Evolutionary conservation across 2,888 invertebrate genomes (phyloP), one percentile per base, ranked within the genome.

Genomic region (Oscheius sp.): DNA sequence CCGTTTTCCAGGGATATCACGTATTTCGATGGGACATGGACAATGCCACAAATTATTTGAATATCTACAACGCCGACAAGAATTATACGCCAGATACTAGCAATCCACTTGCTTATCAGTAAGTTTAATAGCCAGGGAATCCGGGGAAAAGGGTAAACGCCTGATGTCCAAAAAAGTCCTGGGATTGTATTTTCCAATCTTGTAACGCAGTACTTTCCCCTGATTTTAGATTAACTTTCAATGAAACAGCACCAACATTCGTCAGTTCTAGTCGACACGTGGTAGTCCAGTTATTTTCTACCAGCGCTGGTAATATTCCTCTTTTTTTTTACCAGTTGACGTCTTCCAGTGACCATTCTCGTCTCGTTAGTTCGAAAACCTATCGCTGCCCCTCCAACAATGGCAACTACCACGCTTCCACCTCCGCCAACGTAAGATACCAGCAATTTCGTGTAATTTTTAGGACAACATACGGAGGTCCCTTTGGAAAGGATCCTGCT

Each of bases 91-190:
- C n/a, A 23, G 27, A 58, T 58, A 27, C 27, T 2, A 13, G 12
- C 18, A 61, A 13, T 61, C 43, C 43, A 12, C 58, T 58, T 9
- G 25, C 27, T 58, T 58, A 25, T 27, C 16, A 29, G 58, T 58
- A 2, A 29, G 27, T 58, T 55, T 25, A 21, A n/a, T 45, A 45
- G 9, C 13, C 13, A 12, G 7, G 45, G 45, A 7, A n/a, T n/a
- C n/a, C n/a, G n/a, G n/a, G n/a, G n/a, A n/a, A n/a, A n/a, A n/a
- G n/a, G n/a, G n/a, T n/a, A 45, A 45, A 45, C 45, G 13, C 13
- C n/a, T n/a, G n/a, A n/a, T n/a, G n/a, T n/a, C n/a, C n/a, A n/a
- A n/a, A n/a, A n/a, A n/a, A n/a, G n/a, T n/a, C n/a, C n/a, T n/a
- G n/a, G n/a, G n/a, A n/a, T n/a, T n/a, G n/a, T n/a, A n/a, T n/a